These are phyloP conservation scores for Sipha flava DNA, from an alignment of 1,140 invertebrate species.

Conservation along the genomic window DNA sequence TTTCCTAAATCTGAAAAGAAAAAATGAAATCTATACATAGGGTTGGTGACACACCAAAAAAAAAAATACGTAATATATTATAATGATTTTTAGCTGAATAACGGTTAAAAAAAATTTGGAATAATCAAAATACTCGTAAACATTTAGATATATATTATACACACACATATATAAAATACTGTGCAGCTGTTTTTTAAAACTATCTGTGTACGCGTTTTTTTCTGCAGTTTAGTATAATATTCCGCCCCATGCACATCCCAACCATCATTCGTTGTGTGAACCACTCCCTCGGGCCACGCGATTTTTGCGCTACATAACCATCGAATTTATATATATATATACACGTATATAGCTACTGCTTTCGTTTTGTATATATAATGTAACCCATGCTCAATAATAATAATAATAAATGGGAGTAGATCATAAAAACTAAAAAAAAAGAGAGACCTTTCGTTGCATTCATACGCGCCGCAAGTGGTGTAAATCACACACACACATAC, in stretches of 20 bases:
- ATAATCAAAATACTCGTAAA: slow-evolving; percentile 6
- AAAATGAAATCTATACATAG: neutral
- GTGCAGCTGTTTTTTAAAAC: slow-evolving; percentile 6
- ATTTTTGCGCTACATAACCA: neutral
- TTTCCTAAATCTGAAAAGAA: neutral
- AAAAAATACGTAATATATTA: neutral
- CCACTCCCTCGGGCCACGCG: slow-evolving; percentile 8
- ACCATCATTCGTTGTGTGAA: slow-evolving; percentile 26
- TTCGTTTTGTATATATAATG: neutral
- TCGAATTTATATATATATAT: neutral
- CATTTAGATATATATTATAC: neutral
- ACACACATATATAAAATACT: neutral
- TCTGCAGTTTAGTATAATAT: neutral
- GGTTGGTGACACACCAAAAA: neutral
- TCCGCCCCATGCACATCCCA: slow-evolving; percentile 8
- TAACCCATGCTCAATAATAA: neutral
- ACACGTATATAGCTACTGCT: neutral
- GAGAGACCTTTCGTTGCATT: too few species aligned
- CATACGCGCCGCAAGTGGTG: too few species aligned
- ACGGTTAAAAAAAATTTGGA: neutral
- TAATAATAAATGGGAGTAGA: neutral
- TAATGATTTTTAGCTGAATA: neutral
- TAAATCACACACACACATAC: too few species aligned
- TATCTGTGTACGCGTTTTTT: neutral
- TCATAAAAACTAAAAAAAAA: too few species aligned